Evolutionary conservation across 1,140 invertebrate species (phyloP), one percentile per base, ranked within the genome.

Genomic region (Lepidostoma basale): DNA sequence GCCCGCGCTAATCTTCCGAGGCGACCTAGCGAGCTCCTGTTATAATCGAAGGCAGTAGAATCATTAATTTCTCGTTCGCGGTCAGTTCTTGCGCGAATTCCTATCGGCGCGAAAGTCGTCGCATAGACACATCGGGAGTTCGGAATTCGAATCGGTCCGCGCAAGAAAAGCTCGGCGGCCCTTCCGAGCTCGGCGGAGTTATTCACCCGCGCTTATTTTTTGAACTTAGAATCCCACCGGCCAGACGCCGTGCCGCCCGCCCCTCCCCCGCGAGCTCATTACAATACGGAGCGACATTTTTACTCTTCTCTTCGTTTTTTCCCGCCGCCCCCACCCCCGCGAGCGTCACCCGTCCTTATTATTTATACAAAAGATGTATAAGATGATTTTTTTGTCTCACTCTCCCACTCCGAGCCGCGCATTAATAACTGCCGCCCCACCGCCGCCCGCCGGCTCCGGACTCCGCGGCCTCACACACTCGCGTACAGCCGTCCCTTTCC

Each of bases 331-430:
- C 39, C 40, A 47, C 14, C 39, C 65, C 52, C 39, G 33, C 60
- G 14, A 25, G n/a, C 44, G n/a, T 42, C 39, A 26, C 49, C 65
- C 33, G 23, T 47, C 60, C 70, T 69, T 67, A 72, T 72, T 72
- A 72, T 69, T 72, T 72, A 72, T 72, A 72, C 70, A 72, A 72
- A 72, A 72, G 70, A 72, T 67, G 70, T 65, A 62, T 49, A 67
- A 72, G 70, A 72, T 72, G 70, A 72, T 72, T 72, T 72, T 72
- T 72, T 72, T 72, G 70, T 72, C 70, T 72, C 70, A 72, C 70
- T 72, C 67, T 52, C 67, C 67, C 66, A 68, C 69, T 68, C 60
- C 66, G n/a, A 47, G 23, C 22, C 62, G 40, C 63, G 63, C 70
- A 64, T 65, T 72, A 72, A 72, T 72, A 72, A 68, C 66, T 44